A percentile compares a stretch with the other conserved stretches of the same genome.
phyloP scores from a whole-genome alignment of 2,113 vertebrate genomes.

The Astur gentilis region DNA sequence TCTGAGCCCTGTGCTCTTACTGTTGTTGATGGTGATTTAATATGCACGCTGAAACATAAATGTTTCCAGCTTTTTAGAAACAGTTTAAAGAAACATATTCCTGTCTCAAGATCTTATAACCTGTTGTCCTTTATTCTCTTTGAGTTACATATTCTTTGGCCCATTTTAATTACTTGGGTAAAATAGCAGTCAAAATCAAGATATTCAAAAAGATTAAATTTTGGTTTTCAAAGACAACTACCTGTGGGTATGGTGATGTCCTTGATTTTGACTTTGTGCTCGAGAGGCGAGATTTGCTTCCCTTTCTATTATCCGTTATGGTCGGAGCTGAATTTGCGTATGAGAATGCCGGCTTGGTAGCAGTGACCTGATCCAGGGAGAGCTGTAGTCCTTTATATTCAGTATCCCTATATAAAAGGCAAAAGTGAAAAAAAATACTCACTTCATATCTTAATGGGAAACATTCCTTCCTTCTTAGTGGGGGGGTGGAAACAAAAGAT shows the following conservation, averaged over 20 bases:
- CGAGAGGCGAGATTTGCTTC: conserved; percentile 80
- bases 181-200: conserved; percentile 19
- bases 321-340: conserved; percentile 81
- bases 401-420: conserved; percentile 82
- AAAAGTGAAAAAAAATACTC: conserved; percentile 55
- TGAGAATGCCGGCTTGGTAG: conserved; percentile 85
- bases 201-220: not conserved
- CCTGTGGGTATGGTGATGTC: conserved; percentile 93
- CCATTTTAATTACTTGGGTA: not conserved
- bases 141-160: not conserved
- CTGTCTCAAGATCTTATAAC: not conserved
- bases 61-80: not conserved
- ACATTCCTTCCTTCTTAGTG: not conserved
- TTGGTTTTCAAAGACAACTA: conserved; percentile 47
- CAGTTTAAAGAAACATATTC: not conserved
- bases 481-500: not conserved
- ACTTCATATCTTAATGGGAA: conserved; percentile 14
- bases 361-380: conserved; percentile 91
- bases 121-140: not conserved
- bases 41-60: not conserved
- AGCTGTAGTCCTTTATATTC: conserved; percentile 97
- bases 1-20: not conserved
- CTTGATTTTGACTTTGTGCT: conserved; percentile 88
- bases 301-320: conserved; percentile 82
- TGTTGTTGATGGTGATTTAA: conserved; percentile 9